These are phyloP conservation scores for Porites cylindrica DNA, from an alignment of 92 coral and sea anemone genomes.

Conservation along the genomic window DNA sequence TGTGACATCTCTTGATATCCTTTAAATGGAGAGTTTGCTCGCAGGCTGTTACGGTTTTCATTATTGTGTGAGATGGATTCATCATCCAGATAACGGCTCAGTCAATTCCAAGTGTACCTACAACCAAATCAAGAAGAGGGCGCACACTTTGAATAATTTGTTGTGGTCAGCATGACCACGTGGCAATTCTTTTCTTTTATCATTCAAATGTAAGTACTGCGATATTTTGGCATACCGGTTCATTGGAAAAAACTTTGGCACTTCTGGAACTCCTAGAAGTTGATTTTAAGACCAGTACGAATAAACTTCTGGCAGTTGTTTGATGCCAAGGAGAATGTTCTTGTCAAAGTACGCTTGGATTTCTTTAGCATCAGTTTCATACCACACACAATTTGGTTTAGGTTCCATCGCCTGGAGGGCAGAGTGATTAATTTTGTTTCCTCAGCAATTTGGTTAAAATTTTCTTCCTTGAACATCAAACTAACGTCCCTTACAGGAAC, in stretches of 20 bases:
- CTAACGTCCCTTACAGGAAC: conserved; percentile 2
- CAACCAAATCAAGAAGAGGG: conserved; percentile 27
- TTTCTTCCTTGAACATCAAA: neutral
- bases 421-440: neutral
- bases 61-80: too few relatives aligned
- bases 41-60: too few relatives aligned
- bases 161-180: conserved; percentile 9
- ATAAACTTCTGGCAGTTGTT: neutral
- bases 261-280: too few relatives aligned
- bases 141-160: conserved; percentile 37
- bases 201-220: neutral
- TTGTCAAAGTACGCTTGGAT: neutral
- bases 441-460: neutral
- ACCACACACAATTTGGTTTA: neutral
- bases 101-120: neutral
- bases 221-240: too few relatives aligned
- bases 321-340: neutral
- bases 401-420: neutral
- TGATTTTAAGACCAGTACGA: neutral
- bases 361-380: neutral
- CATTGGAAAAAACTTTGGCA: too few relatives aligned
- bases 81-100: too few relatives aligned
- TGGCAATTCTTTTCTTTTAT: neutral
- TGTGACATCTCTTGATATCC: too few relatives aligned
- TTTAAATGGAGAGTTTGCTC: too few relatives aligned